These are phyloP conservation scores for Tautogolabrus adspersus DNA, from an alignment of 2,113 vertebrate species.

Conservation along the genomic window DNA sequence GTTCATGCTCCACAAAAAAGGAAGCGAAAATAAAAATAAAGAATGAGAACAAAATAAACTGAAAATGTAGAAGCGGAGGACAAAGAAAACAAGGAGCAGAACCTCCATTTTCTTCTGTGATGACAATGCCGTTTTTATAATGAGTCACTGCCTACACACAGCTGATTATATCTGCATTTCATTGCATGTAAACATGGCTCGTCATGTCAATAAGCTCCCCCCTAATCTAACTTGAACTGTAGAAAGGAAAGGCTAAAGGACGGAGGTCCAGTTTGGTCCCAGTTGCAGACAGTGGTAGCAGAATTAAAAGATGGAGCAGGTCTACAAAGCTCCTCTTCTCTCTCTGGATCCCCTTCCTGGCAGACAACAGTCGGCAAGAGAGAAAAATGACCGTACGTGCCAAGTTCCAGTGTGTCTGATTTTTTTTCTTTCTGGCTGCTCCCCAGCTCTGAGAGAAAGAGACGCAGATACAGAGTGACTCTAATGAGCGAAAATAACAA, in stretches of 20 bases:
- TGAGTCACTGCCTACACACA: conserved; percentile 7
- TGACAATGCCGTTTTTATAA: conserved; percentile 1
- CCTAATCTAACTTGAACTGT: background rate
- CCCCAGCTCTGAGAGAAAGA: conserved; percentile 47
- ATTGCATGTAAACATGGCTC: background rate
- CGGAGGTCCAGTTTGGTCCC: conserved; percentile 19
- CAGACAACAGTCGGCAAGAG: conserved; percentile 49
- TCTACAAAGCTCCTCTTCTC: conserved; percentile 51
- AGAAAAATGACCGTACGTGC: conserved; percentile 31
- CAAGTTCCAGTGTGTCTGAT: conserved; percentile 71
- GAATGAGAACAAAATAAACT: background rate
- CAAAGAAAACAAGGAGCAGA: background rate
- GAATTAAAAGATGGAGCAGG: conserved; percentile 58
- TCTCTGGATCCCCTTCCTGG: conserved; percentile 47
- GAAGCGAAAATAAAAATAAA: background rate
- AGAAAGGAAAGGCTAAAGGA: background rate
- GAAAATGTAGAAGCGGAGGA: background rate
- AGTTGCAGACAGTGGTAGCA: conserved; percentile 10
- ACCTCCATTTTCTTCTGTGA: background rate
- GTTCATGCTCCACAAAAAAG: background rate
- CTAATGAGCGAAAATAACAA: conserved; percentile 70
- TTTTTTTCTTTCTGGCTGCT: conserved; percentile 63
- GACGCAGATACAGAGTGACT: conserved; percentile 27
- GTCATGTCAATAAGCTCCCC: conserved; percentile 7
- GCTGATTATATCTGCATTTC: conserved; percentile 9